These are phyloP conservation scores for Nomada flava DNA, from an alignment of 2,888 invertebrate genomes.

Conservation along the genomic window DNA sequence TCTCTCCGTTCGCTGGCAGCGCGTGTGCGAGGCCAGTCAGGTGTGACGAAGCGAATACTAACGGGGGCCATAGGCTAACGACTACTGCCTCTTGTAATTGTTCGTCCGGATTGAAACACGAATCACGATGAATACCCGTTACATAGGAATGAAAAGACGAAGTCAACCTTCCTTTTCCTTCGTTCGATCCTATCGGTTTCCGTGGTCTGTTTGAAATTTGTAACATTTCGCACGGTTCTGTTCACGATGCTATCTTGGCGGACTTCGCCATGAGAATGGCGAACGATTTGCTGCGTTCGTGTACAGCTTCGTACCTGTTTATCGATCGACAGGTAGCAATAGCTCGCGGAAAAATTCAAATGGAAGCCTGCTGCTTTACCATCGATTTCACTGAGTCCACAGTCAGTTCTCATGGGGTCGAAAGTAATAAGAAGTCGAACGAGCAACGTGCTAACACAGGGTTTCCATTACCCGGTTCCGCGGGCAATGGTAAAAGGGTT, in stretches of 20 bases:
- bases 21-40: constrained; percentile 75
- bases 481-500: constrained; percentile 56
- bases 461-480: constrained; percentile 67
- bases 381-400: background rate
- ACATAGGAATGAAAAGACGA: constrained; percentile 8
- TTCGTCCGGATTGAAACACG: constrained; percentile 73
- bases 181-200: constrained; percentile 32
- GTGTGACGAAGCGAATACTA: constrained; percentile 82
- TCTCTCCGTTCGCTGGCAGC: constrained; percentile 48
- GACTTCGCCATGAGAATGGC: constrained; percentile 39
- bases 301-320: constrained; percentile 19
- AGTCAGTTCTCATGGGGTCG: constrained; percentile 60
- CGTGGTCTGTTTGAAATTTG: constrained; percentile 43
- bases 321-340: constrained; percentile 44
- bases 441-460: constrained; percentile 65
- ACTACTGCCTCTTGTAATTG: constrained; percentile 83
- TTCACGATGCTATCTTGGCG: constrained; percentile 37
- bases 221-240: constrained; percentile 33
- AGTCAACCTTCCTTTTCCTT: constrained; percentile 17
- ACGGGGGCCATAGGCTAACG: constrained; percentile 82
- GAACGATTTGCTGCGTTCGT: background rate
- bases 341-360: constrained; percentile 23
- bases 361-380: background rate
- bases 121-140: constrained; percentile 68
- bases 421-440: constrained; percentile 54